A percentile compares a stretch with the other conserved stretches of the same genome.
Evolutionary conservation across 2,888 invertebrate genomes (phyloP).

Genomic region (Acanthoscelides obtectus): DNA sequence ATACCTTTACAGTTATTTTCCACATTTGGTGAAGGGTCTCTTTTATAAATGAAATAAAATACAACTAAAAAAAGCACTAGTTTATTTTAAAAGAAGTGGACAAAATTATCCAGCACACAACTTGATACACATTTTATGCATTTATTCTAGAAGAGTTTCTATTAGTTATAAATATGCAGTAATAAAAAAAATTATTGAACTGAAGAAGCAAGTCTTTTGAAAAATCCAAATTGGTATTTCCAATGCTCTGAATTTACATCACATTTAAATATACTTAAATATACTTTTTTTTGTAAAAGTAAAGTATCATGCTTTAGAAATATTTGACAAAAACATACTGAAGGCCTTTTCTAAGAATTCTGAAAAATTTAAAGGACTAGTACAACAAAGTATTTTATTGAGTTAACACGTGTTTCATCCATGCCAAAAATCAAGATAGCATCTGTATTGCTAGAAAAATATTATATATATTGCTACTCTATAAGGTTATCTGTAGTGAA

Average conservation of each 20-base stretch:
- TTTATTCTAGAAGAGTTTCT: neutral
- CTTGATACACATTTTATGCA: neutral
- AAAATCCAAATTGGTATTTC: too few species aligned
- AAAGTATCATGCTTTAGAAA: too few species aligned
- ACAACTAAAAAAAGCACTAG: neutral
- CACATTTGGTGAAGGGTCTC: neutral
- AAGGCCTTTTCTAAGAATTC: too few species aligned
- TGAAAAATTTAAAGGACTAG: too few species aligned
- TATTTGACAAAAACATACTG: too few species aligned
- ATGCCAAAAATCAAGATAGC: neutral
- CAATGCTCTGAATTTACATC: too few species aligned
- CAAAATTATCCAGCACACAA: neutral
- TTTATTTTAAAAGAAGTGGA: neutral
- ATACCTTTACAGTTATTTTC: neutral
- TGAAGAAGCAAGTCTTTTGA: too few species aligned
- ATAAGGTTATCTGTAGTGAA: too few species aligned
- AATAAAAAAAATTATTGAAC: too few species aligned
- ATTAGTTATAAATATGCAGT: neutral
- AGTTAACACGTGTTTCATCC: neutral
- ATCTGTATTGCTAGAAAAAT: neutral
- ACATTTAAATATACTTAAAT: too few species aligned
- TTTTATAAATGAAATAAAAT: neutral
- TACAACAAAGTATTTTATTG: neutral
- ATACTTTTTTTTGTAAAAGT: too few species aligned
- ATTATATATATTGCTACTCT: neutral